Conservation (phyloP, 2,113 vertebrate species). For the Gasterosteus aculeatus region DNA sequence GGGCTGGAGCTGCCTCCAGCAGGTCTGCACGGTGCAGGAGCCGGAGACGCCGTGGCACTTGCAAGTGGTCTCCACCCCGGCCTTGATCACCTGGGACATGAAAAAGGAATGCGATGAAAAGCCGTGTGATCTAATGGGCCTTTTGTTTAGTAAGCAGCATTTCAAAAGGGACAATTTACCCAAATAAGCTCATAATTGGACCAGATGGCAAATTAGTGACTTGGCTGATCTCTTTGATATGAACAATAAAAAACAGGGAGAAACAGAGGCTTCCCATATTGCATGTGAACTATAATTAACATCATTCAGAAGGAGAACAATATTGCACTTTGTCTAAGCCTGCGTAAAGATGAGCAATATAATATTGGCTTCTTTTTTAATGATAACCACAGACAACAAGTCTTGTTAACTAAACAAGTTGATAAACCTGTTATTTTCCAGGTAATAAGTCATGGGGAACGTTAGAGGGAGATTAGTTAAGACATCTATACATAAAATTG, state of each 20-base stretch:
- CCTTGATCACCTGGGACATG: conserved; percentile 90
- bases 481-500: conserved; percentile 16
- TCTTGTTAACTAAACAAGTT: conserved; percentile 60
- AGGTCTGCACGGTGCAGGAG: conserved; percentile 96
- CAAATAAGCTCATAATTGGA: conserved; percentile 27
- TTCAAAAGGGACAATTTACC: conserved; percentile 50
- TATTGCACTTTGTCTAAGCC: conserved; percentile 25
- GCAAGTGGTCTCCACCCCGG: conserved; percentile 96
- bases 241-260: conserved; percentile 13
- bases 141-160: conserved; percentile 57
- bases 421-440: conserved; percentile 20
- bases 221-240: conserved; percentile 43
- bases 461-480: background rate
- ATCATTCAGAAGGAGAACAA: conserved; percentile 30
- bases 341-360: conserved; percentile 45
- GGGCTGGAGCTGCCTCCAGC: conserved; percentile 96
- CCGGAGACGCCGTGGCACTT: conserved; percentile 97
- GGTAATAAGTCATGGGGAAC: conserved; percentile 1
- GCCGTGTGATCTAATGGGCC: conserved; percentile 28
- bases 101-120: conserved; percentile 38
- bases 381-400: conserved; percentile 53
- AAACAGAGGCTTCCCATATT: conserved; percentile 26
- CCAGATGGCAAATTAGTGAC: conserved; percentile 14
- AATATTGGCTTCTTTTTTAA: conserved; percentile 46
- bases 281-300: conserved; percentile 28